These are phyloP conservation scores for Aquatica leii DNA, from an alignment of 2,888 invertebrate species.

Conservation along the genomic window DNA sequence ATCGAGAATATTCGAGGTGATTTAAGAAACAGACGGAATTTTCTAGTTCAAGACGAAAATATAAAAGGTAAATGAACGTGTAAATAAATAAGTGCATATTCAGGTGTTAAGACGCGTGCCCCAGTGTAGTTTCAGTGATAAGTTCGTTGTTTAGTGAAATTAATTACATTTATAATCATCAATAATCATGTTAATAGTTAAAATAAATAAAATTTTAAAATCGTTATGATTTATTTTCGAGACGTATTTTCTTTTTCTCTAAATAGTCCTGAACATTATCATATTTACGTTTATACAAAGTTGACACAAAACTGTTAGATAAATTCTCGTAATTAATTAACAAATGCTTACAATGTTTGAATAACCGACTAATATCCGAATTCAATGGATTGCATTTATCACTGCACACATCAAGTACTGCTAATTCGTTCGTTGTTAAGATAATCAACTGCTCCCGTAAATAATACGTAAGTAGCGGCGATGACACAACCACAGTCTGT, in stretches of 20 bases:
- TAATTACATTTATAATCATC: too few relatives aligned
- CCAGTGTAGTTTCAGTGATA: too few relatives aligned
- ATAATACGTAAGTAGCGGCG: constrained; percentile 55
- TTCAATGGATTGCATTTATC: too few relatives aligned
- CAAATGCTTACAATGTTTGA: not conserved
- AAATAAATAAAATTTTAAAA: too few relatives aligned
- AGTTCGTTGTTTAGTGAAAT: too few relatives aligned
- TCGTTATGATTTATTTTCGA: constrained; percentile 63
- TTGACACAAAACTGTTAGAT: constrained; percentile 58
- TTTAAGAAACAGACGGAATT: too few relatives aligned
- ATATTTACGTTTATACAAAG: constrained; percentile 79
- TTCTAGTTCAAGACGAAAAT: too few relatives aligned
- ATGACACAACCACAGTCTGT: constrained; percentile 46
- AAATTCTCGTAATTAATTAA: constrained; percentile 37
- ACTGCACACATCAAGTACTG: not conserved
- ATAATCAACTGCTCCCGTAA: constrained; percentile 55
- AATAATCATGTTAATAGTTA: too few relatives aligned
- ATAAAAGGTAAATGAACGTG: too few relatives aligned
- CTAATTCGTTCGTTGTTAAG: constrained; percentile 34
- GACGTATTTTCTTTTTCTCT: constrained; percentile 75
- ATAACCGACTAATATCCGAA: constrained; percentile 18
- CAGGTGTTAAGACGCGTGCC: too few relatives aligned
- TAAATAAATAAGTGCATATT: too few relatives aligned
- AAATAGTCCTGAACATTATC: constrained; percentile 84
- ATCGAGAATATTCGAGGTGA: too few relatives aligned